phyloP scores from a whole-genome alignment of 2,797 vertebrate genomes.

The Bucorvus abyssinicus region DNA sequence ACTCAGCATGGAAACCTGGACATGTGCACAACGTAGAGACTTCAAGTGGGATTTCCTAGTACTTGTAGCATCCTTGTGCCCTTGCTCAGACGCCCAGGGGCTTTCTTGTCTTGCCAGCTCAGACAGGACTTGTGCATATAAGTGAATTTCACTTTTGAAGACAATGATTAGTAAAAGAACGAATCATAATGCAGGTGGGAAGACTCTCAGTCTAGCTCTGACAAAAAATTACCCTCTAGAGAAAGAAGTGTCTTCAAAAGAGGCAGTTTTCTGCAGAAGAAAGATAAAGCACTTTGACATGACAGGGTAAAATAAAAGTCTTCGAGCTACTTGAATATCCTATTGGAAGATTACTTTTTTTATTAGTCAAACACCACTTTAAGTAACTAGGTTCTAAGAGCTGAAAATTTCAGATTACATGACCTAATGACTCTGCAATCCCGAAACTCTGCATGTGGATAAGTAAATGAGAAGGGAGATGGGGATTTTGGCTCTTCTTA shows the following conservation, averaged over 20 bases:
- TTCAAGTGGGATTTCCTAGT: not conserved
- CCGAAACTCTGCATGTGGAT: not conserved
- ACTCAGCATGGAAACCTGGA: not conserved
- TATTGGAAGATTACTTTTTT: not conserved
- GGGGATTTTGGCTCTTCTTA: not conserved
- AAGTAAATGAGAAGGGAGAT: not conserved
- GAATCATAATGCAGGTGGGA: not conserved
- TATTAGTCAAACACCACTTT: not conserved
- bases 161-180: not conserved
- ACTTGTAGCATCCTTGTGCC: not conserved
- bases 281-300: not conserved
- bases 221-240: not conserved
- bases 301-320: not conserved
- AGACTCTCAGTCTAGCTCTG: not conserved
- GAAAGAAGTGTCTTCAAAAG: not conserved
- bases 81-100: not conserved
- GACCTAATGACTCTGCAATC: not conserved
- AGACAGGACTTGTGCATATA: not conserved
- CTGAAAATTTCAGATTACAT: not conserved
- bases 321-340: not conserved
- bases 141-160: not conserved
- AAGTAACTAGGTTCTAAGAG: not conserved
- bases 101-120: not conserved
- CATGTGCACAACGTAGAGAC: not conserved
- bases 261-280: not conserved